A percentile compares a stretch with the other conserved stretches of the same genome.
phyloP scores from a whole-genome alignment of 2,888 invertebrate species.

The Protula sp. region DNA sequence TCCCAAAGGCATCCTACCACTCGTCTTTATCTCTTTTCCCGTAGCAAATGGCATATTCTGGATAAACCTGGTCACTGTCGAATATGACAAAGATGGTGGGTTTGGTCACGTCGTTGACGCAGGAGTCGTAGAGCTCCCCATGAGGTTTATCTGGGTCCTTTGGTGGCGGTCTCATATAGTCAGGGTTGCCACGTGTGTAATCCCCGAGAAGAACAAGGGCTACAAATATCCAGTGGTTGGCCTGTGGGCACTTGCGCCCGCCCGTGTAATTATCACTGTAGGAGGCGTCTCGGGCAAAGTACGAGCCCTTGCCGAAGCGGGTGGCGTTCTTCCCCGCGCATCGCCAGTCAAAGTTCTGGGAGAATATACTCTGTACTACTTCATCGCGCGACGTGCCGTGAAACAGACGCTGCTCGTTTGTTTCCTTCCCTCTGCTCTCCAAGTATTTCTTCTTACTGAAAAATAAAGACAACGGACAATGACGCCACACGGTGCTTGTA shows the following conservation, averaged over 20 bases:
- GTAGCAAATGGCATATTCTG: constrained; percentile 30
- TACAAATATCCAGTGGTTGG: constrained; percentile 28
- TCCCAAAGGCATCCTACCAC: too few species aligned
- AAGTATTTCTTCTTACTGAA: constrained; percentile 29
- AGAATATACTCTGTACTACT: constrained; percentile 30
- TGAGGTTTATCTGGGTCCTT: constrained; percentile 31
- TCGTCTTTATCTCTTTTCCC: too few species aligned
- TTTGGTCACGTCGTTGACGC: constrained; percentile 26
- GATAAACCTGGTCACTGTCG: constrained; percentile 33
- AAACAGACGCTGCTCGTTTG: constrained; percentile 27
- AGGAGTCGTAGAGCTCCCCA: constrained; percentile 39
- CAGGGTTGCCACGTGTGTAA: constrained; percentile 22
- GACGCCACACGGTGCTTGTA: too few species aligned
- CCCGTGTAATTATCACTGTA: constrained; percentile 18
- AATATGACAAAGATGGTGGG: constrained; percentile 34
- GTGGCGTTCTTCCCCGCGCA: constrained; percentile 30
- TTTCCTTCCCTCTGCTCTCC: constrained; percentile 19
- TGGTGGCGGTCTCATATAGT: constrained; percentile 26
- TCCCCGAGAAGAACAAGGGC: constrained; percentile 32
- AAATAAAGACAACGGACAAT: too few species aligned
- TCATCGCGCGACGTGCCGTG: constrained; percentile 30
- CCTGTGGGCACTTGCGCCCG: not conserved
- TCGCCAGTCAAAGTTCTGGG: constrained; percentile 39
- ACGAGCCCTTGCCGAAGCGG: constrained; percentile 33
- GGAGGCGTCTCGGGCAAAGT: constrained; percentile 31